These are phyloP conservation scores for Ptilonorhynchus violaceus DNA, from an alignment of 2,113 vertebrate species.

Conservation along the genomic window DNA sequence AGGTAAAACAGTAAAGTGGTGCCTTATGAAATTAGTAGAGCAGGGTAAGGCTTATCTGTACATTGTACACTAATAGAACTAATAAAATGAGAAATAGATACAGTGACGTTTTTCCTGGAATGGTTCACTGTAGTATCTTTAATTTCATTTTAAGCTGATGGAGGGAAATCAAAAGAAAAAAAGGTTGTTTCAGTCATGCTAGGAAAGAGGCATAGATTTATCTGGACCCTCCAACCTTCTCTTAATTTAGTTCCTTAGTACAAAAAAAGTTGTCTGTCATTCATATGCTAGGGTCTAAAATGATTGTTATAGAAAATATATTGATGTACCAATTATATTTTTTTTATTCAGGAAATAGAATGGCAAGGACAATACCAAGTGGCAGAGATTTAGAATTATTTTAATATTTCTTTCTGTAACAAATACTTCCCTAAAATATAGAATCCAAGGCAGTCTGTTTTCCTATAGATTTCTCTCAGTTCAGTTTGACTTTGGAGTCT, in stretches of 20 bases:
- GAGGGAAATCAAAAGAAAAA: not conserved
- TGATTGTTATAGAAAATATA: not conserved
- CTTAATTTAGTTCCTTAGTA: not conserved
- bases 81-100: not conserved
- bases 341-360: not conserved
- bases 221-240: not conserved
- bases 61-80: not conserved
- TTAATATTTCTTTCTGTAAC: not conserved
- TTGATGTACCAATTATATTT: not conserved
- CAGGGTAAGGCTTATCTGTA: not conserved
- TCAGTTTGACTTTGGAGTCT: not conserved
- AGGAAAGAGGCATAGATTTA: not conserved
- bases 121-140: not conserved
- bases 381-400: not conserved
- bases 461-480: not conserved
- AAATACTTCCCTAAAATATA: not conserved
- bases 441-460: not conserved
- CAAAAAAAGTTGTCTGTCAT: not conserved
- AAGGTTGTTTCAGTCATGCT: not conserved
- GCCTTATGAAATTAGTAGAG: not conserved
- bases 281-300: not conserved
- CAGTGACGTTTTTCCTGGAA: not conserved
- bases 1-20: not conserved
- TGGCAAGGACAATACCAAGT: not conserved
- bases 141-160: not conserved